These are phyloP conservation scores for Petaurus breviceps DNA, from an alignment of 2,113 vertebrate genomes.

Conservation along the genomic window DNA sequence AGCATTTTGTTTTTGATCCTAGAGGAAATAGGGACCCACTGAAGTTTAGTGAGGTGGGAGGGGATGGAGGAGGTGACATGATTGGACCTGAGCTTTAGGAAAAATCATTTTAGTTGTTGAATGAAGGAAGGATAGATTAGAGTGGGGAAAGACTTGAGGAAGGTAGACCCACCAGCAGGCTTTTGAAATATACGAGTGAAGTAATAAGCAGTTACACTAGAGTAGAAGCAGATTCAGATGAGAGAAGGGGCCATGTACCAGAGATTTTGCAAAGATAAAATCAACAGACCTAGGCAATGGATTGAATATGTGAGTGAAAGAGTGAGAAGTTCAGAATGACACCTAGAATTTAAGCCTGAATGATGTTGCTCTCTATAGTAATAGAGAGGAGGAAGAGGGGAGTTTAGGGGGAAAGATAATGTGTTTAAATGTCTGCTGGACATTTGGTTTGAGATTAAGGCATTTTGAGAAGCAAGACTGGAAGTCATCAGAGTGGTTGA, in stretches of 20 bases:
- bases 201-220: neutral
- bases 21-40: neutral
- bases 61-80: neutral
- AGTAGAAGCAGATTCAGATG: neutral
- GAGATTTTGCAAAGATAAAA: neutral
- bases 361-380: neutral
- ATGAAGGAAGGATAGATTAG: neutral
- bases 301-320: neutral
- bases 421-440: neutral
- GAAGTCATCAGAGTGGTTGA: neutral
- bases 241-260: neutral
- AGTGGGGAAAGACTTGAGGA: neutral
- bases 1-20: neutral
- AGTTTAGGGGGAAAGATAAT: neutral
- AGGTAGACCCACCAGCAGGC: neutral
- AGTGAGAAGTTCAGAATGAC: neutral
- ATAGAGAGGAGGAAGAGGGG: neutral
- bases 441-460: neutral
- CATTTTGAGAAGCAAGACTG: neutral
- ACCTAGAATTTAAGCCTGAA: neutral
- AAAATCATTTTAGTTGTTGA: neutral
- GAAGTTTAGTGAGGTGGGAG: neutral
- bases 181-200: neutral
- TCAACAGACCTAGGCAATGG: neutral
- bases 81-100: neutral